Percentiles rank a stretch among this genome's conserved stretches.
Conservation (phyloP, 2,888 invertebrate genomes). For the Amphipyra berbera region DNA sequence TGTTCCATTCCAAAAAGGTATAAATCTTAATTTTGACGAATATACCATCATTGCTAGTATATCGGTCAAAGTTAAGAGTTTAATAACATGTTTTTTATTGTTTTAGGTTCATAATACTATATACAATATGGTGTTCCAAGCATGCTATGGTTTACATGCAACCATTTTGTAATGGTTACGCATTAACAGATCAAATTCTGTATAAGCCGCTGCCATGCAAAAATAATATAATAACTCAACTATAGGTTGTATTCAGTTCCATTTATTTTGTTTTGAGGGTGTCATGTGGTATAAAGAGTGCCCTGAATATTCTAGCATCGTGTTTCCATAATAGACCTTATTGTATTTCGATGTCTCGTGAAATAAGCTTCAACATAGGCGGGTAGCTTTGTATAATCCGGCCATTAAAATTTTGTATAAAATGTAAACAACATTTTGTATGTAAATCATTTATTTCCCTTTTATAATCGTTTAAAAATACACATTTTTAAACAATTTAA, state of each 20-base stretch:
- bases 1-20: neutral
- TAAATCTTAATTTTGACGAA: neutral
- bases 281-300: slow-evolving; percentile 35
- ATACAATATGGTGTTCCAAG: slow-evolving; percentile 15
- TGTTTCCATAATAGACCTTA: slow-evolving; percentile 42
- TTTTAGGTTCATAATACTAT: slow-evolving; percentile 37
- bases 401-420: neutral
- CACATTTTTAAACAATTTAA: too few relatives aligned
- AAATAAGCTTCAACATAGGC: slow-evolving; percentile 28
- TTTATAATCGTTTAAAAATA: too few relatives aligned
- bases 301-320: slow-evolving; percentile 19
- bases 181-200: slow-evolving; percentile 10
- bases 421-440: too few relatives aligned
- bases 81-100: slow-evolving; percentile 29
- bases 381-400: slow-evolving; percentile 14
- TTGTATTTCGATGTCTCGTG: slow-evolving; percentile 11
- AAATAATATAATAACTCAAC: slow-evolving; percentile 3
- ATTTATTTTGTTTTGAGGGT: slow-evolving; percentile 26
- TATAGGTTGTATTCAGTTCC: slow-evolving; percentile 42
- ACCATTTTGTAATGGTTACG: slow-evolving; percentile 24
- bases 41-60: too few relatives aligned
- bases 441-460: too few relatives aligned
- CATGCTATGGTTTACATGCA: slow-evolving; percentile 13
- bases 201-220: slow-evolving; percentile 2
- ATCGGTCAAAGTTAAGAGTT: too few relatives aligned